Evolutionary conservation across 2,113 vertebrate genomes (phyloP), one percentile per base, ranked within the genome.

Genomic region (Dasyornis broadbenti): DNA sequence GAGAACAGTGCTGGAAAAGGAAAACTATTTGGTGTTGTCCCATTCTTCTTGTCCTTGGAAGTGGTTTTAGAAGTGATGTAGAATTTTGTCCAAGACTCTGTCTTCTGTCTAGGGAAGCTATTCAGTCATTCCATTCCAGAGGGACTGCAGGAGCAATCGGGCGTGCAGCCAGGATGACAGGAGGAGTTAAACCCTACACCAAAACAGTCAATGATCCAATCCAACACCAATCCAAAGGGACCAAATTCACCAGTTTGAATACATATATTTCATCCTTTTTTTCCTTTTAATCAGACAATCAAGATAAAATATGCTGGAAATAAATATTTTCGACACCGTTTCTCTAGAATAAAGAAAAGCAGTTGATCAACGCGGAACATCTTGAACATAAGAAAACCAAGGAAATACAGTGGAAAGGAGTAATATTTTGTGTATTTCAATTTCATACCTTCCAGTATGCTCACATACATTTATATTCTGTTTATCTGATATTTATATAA

Each of bases 41-140:
- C 37, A 10, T 31, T 86, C 21, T 47, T 44, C 56, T 37, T 31
- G 35, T 13, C 13, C 31, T 69, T 60, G 35, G 26, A 15, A 80
- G 19, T 19, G 14, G 6, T 23, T 82, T 40, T 24, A 44, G 19
- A 56, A 64, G 37, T 0, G 0, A 71, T 15, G 22, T 1, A 53
- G 39, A 61, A 73, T 39, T 49, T 78, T 33, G 27, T 42, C 30
- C 49, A 50, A 19, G 20, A 47, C 10, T 28, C 31, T 17, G 12
- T 33, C 24, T 27, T 28, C 35, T 15, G 13, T 22, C 40, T 56
- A 44, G n/a, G 40, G n/a, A 53, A 45, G 44, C 52, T 4, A 64
- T 1, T 15, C 37, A 31, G 50, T 8, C 37, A 40, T 15, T 20
- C 40, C 72, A 20, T 4, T 13, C 40, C 15, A 50, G 10, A 31